These are phyloP conservation scores for Leuciscus waleckii DNA, from an alignment of 2,797 vertebrate species.

Conservation along the genomic window DNA sequence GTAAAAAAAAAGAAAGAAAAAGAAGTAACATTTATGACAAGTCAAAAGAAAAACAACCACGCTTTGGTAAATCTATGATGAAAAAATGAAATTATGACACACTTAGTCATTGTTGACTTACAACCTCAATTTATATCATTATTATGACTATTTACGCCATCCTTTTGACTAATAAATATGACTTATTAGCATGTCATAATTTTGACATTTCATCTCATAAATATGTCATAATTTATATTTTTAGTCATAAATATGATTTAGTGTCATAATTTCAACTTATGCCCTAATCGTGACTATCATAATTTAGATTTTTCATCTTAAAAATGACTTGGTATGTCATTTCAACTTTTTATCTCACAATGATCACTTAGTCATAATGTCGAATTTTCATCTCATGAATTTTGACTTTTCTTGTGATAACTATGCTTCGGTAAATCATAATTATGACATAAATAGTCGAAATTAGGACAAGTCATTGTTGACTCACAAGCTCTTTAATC, in stretches of 20 bases:
- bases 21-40: no score
- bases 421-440: no score
- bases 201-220: not conserved
- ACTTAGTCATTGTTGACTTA: not conserved
- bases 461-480: no score
- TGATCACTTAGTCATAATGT: no score
- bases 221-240: not conserved
- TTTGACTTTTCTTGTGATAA: not conserved
- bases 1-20: no score
- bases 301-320: no score
- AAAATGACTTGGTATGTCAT: not conserved
- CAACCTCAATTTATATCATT: not conserved
- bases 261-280: not conserved
- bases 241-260: not conserved
- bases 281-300: not conserved
- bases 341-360: not conserved
- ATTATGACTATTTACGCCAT: not conserved
- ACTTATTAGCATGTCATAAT: not conserved
- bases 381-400: not conserved
- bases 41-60: no score
- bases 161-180: not conserved
- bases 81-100: not conserved
- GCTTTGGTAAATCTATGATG: not conserved
- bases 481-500: no score
- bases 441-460: no score